Evolutionary conservation across 2,888 invertebrate genomes (phyloP), one percentile per base, ranked within the genome.

Genomic region (Therioaphis trifolii): DNA sequence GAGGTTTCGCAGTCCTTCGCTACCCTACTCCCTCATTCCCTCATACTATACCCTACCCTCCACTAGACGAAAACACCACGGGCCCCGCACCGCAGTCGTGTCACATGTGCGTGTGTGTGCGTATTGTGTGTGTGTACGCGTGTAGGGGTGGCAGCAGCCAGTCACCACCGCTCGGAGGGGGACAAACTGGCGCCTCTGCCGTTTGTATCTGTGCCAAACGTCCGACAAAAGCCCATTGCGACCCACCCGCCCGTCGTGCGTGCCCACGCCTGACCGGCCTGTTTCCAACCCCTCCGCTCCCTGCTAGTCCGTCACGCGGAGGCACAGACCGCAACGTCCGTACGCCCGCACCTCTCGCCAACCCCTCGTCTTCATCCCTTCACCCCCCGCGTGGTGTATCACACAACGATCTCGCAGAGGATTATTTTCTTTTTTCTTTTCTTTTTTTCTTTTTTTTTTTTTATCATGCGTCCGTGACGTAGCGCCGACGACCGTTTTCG

Each of bases 181-280:
- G 78, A 78, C 78, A 40, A 69, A 40, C 78, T 78, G 78, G 78
- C 78, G 78, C 78, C 78, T 78, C 49, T 18, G 78, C 78, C 78
- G 55, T 69, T 78, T 78, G 78, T 69, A 69, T 55, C 78, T 69
- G 78, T 78, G 78, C 78, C 78, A 78, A 78, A 78, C 78, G 78
- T 78, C 78, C 69, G 55, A 68, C 63, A 18, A 66, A 49, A 78
- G 66, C 35, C 78, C 68, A 55, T 78, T 29, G 68, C 68, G 7
- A 69, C 49, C 24, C 24, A 52, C 52, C 14, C 5, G 18, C 4
- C 21, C 66, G 11, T 35, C 52, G n/a, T 43, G 24, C 12, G 0
- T 7, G 29, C 46, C 9, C 21, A 12, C 77, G 49, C 21, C 63
- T 29, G 77, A 40, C 43, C 61, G 21, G 63, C 29, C 63, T 2